Base-by-base conservation (phyloP, 1,140 invertebrate genomes). In the Patella vulgata region DNA sequence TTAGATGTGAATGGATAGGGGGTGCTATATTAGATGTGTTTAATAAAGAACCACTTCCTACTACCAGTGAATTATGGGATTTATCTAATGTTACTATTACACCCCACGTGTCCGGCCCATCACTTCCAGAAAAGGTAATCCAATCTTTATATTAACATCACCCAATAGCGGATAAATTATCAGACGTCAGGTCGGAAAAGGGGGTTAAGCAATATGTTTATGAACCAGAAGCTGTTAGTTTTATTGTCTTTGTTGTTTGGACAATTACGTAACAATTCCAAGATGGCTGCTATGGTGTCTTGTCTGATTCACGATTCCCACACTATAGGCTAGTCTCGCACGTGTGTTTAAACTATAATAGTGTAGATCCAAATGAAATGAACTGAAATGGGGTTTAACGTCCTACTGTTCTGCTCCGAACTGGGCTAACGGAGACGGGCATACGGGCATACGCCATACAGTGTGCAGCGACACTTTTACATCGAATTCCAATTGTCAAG, bases 1-100 rank as follows among this genome's bases (percentile, higher is more conserved):
- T 42, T 47, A 78, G 74, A 17, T 50, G 67, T 42, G 80, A 83
- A 9, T 89, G 87, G 87, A 78, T 90, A 36, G 82, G 83, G 1
- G 86, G 80, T 42, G 88, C 88, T 40, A 85, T 89, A 69, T 74
- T 89, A 25, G 89, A 89, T 81, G 88, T 89, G 39, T 89, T 88
- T 79, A 73, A 84, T 48, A 67, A 71, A 52, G 89, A 90, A 77
- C 89, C 89, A 30, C 75, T 90, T 42, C 77, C 85, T 19, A 27
- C 71, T 28, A 64, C 74, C 1, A 89, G 85, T 78, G 73, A 78
- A 44, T 75, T 89, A 31, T 89, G 88, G 88, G 75, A 60, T 42
- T 77, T 85, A 53, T 83, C 85, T 76, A 65, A 73, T 79, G 86
- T 89, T 3, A 81, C 82, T 17, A 87, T 89, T 17, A 87, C 87